Evolutionary conservation across 2,797 vertebrate genomes (phyloP).

Genomic region (Myripristis murdjan): DNA sequence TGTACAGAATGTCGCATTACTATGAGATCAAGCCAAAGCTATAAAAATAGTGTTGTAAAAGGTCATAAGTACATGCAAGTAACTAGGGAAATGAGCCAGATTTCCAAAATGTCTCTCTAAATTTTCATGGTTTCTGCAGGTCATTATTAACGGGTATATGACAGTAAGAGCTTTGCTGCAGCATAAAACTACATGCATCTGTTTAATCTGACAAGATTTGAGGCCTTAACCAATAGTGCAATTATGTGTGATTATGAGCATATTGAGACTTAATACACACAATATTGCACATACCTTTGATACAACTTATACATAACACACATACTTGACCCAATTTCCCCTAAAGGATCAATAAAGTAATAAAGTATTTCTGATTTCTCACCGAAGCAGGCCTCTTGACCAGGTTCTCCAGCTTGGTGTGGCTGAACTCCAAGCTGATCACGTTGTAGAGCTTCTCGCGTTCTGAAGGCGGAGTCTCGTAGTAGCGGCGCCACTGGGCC

Average conservation of each 20-base stretch:
- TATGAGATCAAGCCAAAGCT: background rate
- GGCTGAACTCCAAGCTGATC: constrained; percentile 98
- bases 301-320: too few species aligned
- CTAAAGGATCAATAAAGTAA: too few species aligned
- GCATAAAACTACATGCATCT: background rate
- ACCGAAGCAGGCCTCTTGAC: constrained; percentile 95
- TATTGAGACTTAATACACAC: too few species aligned
- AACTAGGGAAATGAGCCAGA: background rate
- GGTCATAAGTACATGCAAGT: background rate
- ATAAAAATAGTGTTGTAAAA: background rate
- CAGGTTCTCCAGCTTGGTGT: constrained; percentile 96
- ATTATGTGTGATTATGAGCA: too few species aligned
- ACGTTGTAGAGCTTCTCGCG: constrained; percentile 98
- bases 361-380: too few species aligned
- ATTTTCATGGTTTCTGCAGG: too few species aligned
- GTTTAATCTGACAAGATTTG: background rate
- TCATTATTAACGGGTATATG: too few species aligned
- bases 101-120: too few species aligned
- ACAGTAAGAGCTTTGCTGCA: background rate
- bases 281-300: too few species aligned
- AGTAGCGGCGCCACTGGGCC: constrained; percentile 98
- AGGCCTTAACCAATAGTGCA: too few species aligned
- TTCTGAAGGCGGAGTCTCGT: constrained; percentile 94
- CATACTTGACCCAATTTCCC: too few species aligned
- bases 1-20: background rate